Percentiles rank a stretch among this genome's conserved stretches.
phyloP scores from a whole-genome alignment of 1,140 invertebrate species.

The Drosophila kurseongensis region DNA sequence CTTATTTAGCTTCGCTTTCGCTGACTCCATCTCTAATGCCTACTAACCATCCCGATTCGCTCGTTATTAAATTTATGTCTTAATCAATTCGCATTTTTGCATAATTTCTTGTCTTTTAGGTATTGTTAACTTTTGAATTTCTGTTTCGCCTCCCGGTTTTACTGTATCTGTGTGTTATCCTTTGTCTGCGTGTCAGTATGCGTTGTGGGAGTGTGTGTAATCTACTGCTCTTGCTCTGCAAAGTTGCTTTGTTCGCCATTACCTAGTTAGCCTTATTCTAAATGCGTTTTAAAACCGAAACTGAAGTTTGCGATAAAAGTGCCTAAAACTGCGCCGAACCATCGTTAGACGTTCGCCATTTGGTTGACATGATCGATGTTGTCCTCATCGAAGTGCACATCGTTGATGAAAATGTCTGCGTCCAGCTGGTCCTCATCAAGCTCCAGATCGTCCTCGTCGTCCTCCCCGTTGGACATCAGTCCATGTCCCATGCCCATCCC shows the following conservation, averaged over 20 bases:
- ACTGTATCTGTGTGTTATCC: slow-evolving; percentile 32
- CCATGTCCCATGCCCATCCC: slow-evolving; percentile 69
- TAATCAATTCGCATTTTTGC: slow-evolving; percentile 79
- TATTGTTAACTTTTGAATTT: slow-evolving; percentile 84
- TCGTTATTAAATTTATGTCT: slow-evolving; percentile 72
- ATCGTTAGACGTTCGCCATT: slow-evolving; percentile 84
- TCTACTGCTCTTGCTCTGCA: slow-evolving; percentile 51
- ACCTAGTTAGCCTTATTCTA: slow-evolving; percentile 61
- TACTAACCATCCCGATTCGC: slow-evolving; percentile 43
- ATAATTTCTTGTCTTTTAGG: slow-evolving; percentile 82
- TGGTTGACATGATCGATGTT: slow-evolving; percentile 81
- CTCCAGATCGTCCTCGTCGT: slow-evolving; percentile 78
- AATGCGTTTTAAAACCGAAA: slow-evolving; percentile 71
- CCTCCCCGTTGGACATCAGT: slow-evolving; percentile 73
- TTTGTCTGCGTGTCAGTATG: slow-evolving; percentile 30
- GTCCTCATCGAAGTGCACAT: slow-evolving; percentile 82
- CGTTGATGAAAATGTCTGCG: slow-evolving; percentile 81
- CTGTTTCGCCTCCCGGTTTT: slow-evolving; percentile 31
- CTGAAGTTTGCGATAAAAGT: slow-evolving; percentile 73
- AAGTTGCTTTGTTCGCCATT: slow-evolving; percentile 45
- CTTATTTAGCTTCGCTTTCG: slow-evolving; percentile 42
- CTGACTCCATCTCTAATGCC: slow-evolving; percentile 23
- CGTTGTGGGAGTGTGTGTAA: slow-evolving; percentile 11
- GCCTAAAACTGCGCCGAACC: slow-evolving; percentile 49
- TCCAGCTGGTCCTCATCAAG: slow-evolving; percentile 71